Base-by-base conservation (phyloP, 2,797 vertebrate genomes). In the Botia almorhae region DNA sequence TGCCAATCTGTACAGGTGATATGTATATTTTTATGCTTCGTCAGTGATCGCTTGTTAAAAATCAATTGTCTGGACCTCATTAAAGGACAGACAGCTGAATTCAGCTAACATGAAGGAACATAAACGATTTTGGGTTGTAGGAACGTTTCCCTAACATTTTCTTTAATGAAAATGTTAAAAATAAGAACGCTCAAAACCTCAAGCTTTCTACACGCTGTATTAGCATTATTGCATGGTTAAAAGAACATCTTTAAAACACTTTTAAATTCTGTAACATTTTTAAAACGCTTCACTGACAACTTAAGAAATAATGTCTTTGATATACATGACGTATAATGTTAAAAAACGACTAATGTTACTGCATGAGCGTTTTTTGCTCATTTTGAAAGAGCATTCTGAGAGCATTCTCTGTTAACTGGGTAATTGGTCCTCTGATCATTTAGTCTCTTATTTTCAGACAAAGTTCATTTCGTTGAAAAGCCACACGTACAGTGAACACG, bases 401-500 rank as follows among this genome's bases (percentile, higher is more conserved):
- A 19, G n/a, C 50, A 53, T 53, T 53, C 23, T 2, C 23, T 33
- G 33, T 33, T 33, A 33, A 33, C 33, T 33, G 33, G 33, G 33
- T 76, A 74, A 82, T 65, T 77, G 61, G 61, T 68, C 58, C 29
- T 46, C 48, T 46, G 48, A 53, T 70, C 43, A 60, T 50, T 69
- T 7, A 23, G 14, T 53, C 51, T 72, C 58, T 53, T 56, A 73
- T 61, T 80, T 70, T 60, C 21, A 46, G 43, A 48, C 65, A 60
- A 78, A 78, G 67, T 74, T 55, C 60, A 77, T 80, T 76, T 64
- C 7, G 55, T 78, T 69, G 69, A 56, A 39, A 73, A 72, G 33
- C 53, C 36, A 75, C 51, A 69, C 17, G 65, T 16, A 73, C 16
- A 70, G 0, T 8, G 29, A 26, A 26, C 23, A 26, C 2, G 73